These are phyloP conservation scores for Pseudochaenichthys georgianus DNA, from an alignment of 2,797 vertebrate genomes.

Conservation along the genomic window DNA sequence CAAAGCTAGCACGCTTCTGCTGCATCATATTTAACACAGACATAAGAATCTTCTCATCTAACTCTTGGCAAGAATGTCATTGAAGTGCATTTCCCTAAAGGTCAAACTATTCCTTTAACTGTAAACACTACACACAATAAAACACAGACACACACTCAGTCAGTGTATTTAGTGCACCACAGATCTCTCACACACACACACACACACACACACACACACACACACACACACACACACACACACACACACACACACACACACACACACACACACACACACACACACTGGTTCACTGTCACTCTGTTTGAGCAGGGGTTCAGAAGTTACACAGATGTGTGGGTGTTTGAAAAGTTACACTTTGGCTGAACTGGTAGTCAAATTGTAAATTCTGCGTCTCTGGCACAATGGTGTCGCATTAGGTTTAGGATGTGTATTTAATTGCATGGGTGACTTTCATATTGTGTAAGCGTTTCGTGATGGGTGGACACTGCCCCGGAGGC, in stretches of 20 bases:
- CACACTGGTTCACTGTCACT: constrained; percentile 41
- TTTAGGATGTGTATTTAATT: constrained; percentile 45
- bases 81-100: background rate
- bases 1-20: constrained; percentile 12
- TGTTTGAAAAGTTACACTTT: constrained; percentile 58
- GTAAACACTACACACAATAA: constrained; percentile 36
- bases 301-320: constrained; percentile 37
- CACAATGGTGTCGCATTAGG: constrained; percentile 43
- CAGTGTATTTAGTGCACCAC: constrained; percentile 60
- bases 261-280: too few relatives aligned
- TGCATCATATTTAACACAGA: background rate
- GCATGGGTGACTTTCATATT: constrained; percentile 51
- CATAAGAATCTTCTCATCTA: background rate
- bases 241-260: constrained; percentile 25
- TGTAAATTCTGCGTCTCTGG: constrained; percentile 64
- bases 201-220: too few relatives aligned
- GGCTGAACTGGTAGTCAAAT: constrained; percentile 27
- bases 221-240: too few relatives aligned
- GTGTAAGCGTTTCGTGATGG: constrained; percentile 30
- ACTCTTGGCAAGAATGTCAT: background rate
- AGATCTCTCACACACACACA: too few relatives aligned
- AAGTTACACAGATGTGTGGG: constrained; percentile 4
- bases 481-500: constrained; percentile 32
- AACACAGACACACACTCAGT: constrained; percentile 33
- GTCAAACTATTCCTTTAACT: constrained; percentile 27